These are phyloP conservation scores for Corbicula japonica DNA, from an alignment of 2,888 invertebrate genomes.

Conservation along the genomic window DNA sequence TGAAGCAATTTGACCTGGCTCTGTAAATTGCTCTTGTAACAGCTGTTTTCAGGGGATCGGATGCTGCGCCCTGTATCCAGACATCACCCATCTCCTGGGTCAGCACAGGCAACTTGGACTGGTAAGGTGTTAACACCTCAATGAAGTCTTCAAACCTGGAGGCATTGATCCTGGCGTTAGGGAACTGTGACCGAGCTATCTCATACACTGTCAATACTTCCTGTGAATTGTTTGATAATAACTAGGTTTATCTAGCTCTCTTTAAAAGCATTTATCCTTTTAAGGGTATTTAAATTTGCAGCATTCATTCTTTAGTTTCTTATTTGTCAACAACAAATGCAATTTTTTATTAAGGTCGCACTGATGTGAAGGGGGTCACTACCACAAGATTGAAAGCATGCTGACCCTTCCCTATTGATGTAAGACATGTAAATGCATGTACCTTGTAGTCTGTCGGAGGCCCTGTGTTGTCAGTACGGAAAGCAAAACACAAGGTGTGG, in stretches of 20 bases:
- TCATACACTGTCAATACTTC: slow-evolving; percentile 81
- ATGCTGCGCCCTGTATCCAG: slow-evolving; percentile 83
- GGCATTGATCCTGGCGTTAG: slow-evolving; percentile 75
- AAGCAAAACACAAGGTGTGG: slow-evolving; percentile 83
- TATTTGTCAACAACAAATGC: too few relatives aligned
- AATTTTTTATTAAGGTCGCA: too few relatives aligned
- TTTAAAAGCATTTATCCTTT: too few relatives aligned
- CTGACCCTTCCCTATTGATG: too few relatives aligned
- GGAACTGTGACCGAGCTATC: slow-evolving; percentile 79
- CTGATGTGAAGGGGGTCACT: too few relatives aligned
- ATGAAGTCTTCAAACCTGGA: slow-evolving; percentile 80
- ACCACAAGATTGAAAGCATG: too few relatives aligned
- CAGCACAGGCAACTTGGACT: slow-evolving; percentile 72
- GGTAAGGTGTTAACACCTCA: slow-evolving; percentile 60
- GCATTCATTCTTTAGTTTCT: too few relatives aligned
- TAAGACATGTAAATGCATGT: too few relatives aligned
- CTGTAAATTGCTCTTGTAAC: slow-evolving; percentile 73
- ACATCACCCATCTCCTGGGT: slow-evolving; percentile 82
- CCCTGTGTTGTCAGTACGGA: slow-evolving; percentile 82
- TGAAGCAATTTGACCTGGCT: slow-evolving; percentile 69
- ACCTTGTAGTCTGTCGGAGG: slow-evolving; percentile 75
- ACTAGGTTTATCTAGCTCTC: too few relatives aligned
- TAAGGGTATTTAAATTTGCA: too few relatives aligned
- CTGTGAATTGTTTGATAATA: too few relatives aligned
- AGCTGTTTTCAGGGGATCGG: slow-evolving; percentile 82